A percentile compares a stretch with the other conserved stretches of the same genome.
Conservation (phyloP, 2,797 vertebrate species). For the Lagodon rhomboides region DNA sequence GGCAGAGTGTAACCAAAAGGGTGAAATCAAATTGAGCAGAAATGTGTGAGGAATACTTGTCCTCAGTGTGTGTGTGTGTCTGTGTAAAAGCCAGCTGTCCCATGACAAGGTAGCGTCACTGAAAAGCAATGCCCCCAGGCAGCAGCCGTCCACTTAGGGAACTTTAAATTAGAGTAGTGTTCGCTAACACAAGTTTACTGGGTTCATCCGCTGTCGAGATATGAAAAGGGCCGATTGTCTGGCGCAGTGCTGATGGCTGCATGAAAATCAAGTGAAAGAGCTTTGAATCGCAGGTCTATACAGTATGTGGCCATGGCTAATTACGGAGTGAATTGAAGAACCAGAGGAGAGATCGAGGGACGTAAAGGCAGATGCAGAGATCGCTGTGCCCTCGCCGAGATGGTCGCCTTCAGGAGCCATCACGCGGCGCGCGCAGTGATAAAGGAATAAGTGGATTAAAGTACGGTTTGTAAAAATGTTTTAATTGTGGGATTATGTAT, state of each 20-base stretch:
- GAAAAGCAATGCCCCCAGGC: conserved; percentile 60
- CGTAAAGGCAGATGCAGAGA: conserved; percentile 4
- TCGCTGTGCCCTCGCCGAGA: not conserved
- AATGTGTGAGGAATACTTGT: conserved; percentile 19
- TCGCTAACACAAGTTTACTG: conserved; percentile 58
- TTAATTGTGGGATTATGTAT: not conserved
- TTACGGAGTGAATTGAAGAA: conserved; percentile 26
- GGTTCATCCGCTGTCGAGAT: conserved; percentile 52
- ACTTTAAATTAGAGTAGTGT: conserved; percentile 64
- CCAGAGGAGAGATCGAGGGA: not conserved
- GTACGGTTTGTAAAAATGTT: conserved; percentile 30
- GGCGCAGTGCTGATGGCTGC: conserved; percentile 35
- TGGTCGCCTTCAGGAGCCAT: not conserved
- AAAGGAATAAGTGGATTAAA: conserved; percentile 1
- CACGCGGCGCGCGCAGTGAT: not conserved
- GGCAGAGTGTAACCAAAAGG: conserved; percentile 40
- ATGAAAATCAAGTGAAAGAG: conserved; percentile 53
- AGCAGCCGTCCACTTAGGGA: conserved; percentile 49
- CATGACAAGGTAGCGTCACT: conserved; percentile 74
- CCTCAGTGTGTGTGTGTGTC: conserved; percentile 29
- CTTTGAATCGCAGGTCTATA: conserved; percentile 40
- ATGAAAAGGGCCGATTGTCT: conserved; percentile 68
- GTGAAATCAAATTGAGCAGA: conserved; percentile 55
- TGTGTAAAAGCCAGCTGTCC: conserved; percentile 26
- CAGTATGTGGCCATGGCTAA: conserved; percentile 37